Evolutionary conservation across 1,140 invertebrate species (phyloP).

Genomic region (Lepidurus apus): DNA sequence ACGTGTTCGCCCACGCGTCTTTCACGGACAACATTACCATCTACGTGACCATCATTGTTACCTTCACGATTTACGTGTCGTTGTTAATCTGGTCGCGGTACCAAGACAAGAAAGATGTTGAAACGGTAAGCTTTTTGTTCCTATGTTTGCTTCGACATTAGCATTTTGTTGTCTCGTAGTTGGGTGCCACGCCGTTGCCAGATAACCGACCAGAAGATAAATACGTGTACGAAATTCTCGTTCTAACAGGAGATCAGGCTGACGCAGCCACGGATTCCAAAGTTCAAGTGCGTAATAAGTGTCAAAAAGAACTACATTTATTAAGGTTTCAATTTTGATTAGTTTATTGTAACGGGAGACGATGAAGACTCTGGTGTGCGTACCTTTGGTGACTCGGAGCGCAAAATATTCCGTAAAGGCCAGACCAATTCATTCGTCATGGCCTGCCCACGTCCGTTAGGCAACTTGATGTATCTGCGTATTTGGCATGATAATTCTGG

Average conservation of each 20-base stretch:
- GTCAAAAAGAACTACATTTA: not conserved
- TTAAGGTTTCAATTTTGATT: slow-evolving; percentile 32
- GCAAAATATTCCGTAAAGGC: slow-evolving; percentile 48
- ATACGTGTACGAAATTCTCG: slow-evolving; percentile 53
- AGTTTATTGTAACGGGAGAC: slow-evolving; percentile 52
- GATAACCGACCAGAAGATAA: slow-evolving; percentile 51
- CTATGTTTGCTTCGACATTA: not conserved
- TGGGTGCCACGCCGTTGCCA: slow-evolving; percentile 48
- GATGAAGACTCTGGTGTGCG: slow-evolving; percentile 50
- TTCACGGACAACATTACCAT: slow-evolving; percentile 54
- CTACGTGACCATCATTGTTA: slow-evolving; percentile 51
- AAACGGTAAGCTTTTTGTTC: slow-evolving; percentile 42
- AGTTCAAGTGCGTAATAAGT: slow-evolving; percentile 40
- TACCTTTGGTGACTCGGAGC: slow-evolving; percentile 45
- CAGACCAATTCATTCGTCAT: slow-evolving; percentile 50
- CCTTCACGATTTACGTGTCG: slow-evolving; percentile 46
- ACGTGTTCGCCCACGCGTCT: slow-evolving; percentile 52
- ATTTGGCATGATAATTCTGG: slow-evolving; percentile 57
- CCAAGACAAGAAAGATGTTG: slow-evolving; percentile 49
- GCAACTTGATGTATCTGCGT: slow-evolving; percentile 49
- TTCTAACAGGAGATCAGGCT: slow-evolving; percentile 49
- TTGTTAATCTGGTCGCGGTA: slow-evolving; percentile 48
- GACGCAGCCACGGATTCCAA: slow-evolving; percentile 52
- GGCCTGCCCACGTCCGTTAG: slow-evolving; percentile 48
- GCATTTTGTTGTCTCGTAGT: slow-evolving; percentile 38